Conservation (phyloP, 2,797 vertebrate genomes). For the Falco rusticolus region DNA sequence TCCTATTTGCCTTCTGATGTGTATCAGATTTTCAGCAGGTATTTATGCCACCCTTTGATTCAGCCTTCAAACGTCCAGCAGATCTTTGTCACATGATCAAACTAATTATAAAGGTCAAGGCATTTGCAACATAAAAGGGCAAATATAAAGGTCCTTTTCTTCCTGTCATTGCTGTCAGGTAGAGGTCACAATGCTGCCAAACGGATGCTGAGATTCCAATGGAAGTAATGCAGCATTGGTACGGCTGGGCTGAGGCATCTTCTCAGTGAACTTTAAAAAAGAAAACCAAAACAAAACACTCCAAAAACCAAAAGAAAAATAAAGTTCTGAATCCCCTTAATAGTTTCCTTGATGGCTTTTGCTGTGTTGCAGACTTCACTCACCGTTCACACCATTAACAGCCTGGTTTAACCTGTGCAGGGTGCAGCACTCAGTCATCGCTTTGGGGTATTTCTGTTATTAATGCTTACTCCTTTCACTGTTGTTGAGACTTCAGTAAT, state of each 20-base stretch:
- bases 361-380: neutral
- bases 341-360: neutral
- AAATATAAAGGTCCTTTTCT: neutral
- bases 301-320: too few species aligned
- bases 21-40: neutral
- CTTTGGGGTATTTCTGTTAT: neutral
- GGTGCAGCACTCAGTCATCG: neutral
- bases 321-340: neutral
- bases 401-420: neutral
- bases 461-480: neutral
- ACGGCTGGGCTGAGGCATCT: neutral
- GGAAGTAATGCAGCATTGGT: fast-evolving
- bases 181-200: neutral
- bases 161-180: neutral
- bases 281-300: neutral
- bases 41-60: neutral
- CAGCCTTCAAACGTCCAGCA: neutral
- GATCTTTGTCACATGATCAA: neutral
- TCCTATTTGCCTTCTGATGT: neutral
- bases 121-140: neutral
- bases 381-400: neutral
- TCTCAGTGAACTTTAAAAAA: too few species aligned
- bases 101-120: neutral
- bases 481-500: neutral
- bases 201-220: neutral